phyloP scores from a whole-genome alignment of 1,140 invertebrate species.

The Bradynema listronoti region DNA sequence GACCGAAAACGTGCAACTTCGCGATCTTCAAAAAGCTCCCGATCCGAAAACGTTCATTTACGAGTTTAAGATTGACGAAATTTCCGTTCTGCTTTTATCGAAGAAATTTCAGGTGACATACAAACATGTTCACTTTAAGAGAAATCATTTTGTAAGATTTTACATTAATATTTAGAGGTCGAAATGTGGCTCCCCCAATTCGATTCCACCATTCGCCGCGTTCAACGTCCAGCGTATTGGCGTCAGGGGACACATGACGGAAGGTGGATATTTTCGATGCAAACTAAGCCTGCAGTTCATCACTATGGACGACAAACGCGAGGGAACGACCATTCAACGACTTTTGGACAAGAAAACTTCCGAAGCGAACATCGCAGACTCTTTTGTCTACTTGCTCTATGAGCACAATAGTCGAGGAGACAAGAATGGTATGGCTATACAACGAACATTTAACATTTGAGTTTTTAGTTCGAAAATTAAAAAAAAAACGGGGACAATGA shows the following conservation, averaged over 20 bases:
- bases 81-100: conserved; percentile 18
- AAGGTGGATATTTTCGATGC: conserved; percentile 39
- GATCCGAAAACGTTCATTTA: conserved; percentile 34
- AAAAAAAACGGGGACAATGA: too few relatives aligned
- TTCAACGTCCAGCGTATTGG: conserved; percentile 40
- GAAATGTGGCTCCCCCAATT: too few relatives aligned
- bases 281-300: conserved; percentile 42
- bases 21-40: background rate
- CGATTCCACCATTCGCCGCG: conserved; percentile 9
- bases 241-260: conserved; percentile 46
- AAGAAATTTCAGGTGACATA: too few relatives aligned
- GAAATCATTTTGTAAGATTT: too few relatives aligned
- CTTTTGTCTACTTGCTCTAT: conserved; percentile 30
- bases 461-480: too few relatives aligned
- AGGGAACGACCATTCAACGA: conserved; percentile 38
- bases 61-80: conserved; percentile 47
- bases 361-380: conserved; percentile 11
- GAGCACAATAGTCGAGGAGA: conserved; percentile 31
- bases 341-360: conserved; percentile 51
- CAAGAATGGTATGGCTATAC: conserved; percentile 28
- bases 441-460: too few relatives aligned
- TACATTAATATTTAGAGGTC: too few relatives aligned
- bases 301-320: conserved; percentile 54
- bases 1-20: too few relatives aligned
- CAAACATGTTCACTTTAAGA: too few relatives aligned